Percentiles rank a stretch among this genome's conserved stretches.
Evolutionary conservation across 2,888 invertebrate species (phyloP).

Genomic region (Apamea sordens): DNA sequence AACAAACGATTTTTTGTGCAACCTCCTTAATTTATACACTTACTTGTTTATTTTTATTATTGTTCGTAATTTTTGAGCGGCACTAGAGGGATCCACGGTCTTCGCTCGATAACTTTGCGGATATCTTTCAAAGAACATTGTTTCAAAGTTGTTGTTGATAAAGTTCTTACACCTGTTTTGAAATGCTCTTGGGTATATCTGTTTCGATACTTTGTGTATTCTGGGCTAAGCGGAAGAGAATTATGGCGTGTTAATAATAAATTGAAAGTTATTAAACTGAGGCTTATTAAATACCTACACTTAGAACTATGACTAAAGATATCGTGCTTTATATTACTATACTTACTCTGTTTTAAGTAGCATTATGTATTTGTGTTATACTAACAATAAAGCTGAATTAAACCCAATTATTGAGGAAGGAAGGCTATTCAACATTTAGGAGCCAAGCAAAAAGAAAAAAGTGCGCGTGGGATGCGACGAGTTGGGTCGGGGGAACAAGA

Average conservation of each 20-base stretch:
- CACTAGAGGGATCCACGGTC: slow-evolving; percentile 54
- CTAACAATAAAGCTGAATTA: too few relatives aligned
- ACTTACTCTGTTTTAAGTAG: too few relatives aligned
- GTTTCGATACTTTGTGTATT: slow-evolving; percentile 21
- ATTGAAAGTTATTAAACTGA: slow-evolving; percentile 5
- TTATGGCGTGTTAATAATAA: slow-evolving; percentile 11
- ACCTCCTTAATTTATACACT: slow-evolving; percentile 62
- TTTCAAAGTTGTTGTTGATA: slow-evolving; percentile 40
- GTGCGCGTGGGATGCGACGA: too few relatives aligned
- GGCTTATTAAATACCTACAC: not conserved
- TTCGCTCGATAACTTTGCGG: slow-evolving; percentile 45
- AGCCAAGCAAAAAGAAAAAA: not conserved
- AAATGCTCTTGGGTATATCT: slow-evolving; percentile 6
- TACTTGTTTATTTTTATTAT: slow-evolving; percentile 68
- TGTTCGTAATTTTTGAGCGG: slow-evolving; percentile 58
- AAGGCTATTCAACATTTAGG: too few relatives aligned
- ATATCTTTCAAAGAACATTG: slow-evolving; percentile 50
- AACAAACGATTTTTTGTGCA: slow-evolving; percentile 61
- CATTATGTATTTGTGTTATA: not conserved
- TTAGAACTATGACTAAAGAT: not conserved
- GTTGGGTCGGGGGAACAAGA: not conserved
- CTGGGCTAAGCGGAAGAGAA: not conserved
- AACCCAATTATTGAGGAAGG: too few relatives aligned
- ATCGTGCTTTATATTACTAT: too few relatives aligned
- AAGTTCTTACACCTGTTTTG: slow-evolving; percentile 58